These are phyloP conservation scores for Tyrannus savana DNA, from an alignment of 2,113 vertebrate genomes.

Conservation along the genomic window DNA sequence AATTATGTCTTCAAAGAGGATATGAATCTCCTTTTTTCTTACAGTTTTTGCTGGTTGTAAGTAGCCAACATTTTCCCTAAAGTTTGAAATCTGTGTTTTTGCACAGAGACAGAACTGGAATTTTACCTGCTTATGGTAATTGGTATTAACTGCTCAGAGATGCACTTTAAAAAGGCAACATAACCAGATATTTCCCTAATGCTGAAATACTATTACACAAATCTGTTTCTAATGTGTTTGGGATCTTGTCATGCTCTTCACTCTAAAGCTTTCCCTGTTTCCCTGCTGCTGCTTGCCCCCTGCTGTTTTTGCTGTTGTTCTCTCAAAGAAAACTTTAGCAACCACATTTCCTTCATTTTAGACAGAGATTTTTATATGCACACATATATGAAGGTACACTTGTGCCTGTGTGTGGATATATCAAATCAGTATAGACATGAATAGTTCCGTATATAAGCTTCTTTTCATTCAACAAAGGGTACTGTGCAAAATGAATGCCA, in stretches of 20 bases:
- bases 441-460: neutral
- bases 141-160: neutral
- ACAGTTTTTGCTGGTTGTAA: neutral
- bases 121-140: neutral
- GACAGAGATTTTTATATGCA: accelerated
- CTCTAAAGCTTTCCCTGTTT: neutral
- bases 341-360: neutral
- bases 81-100: neutral
- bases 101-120: neutral
- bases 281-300: slow-evolving; percentile 42
- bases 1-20: neutral
- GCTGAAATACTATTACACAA: neutral
- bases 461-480: neutral
- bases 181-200: slow-evolving; percentile 13
- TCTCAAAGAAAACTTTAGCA: neutral
- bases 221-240: slow-evolving; percentile 6
- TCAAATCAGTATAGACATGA: neutral
- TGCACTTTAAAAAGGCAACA: neutral
- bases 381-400: accelerated
- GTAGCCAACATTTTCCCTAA: neutral
- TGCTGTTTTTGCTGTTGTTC: slow-evolving; percentile 21
- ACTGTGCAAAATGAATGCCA: neutral
- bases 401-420: neutral
- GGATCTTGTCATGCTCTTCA: neutral
- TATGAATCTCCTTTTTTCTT: neutral